A percentile compares a stretch with the other conserved stretches of the same genome.
These are phyloP conservation scores for Empidonax alnorum DNA, from an alignment of 2,113 vertebrate genomes.

Conservation along the genomic window DNA sequence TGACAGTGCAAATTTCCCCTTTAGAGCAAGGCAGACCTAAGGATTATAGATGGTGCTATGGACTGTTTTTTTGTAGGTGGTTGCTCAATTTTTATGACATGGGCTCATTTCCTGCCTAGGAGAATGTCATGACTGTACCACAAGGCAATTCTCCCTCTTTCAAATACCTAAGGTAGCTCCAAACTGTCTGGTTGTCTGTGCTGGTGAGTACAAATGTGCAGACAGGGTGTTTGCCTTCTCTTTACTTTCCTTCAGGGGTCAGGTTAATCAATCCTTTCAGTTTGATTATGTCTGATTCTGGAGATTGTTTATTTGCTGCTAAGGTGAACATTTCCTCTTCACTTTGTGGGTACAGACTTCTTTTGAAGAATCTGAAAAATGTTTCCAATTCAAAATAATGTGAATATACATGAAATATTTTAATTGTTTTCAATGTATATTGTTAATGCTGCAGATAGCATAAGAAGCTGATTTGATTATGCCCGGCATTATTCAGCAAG, in stretches of 20 bases:
- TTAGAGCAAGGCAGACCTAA: neutral
- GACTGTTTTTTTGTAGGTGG: neutral
- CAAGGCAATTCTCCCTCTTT: neutral
- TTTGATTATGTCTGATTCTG: neutral
- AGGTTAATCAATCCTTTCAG: neutral
- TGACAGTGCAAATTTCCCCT: neutral
- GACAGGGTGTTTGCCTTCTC: neutral
- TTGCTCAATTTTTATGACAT: neutral
- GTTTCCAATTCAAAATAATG: neutral
- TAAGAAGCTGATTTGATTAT: slow-evolving; percentile 57
- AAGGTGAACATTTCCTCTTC: neutral
- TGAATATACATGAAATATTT: neutral
- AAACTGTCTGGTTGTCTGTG: neutral
- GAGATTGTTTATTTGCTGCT: neutral
- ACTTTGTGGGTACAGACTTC: neutral
- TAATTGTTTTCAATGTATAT: neutral
- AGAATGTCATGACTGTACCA: neutral
- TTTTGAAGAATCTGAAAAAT: neutral
- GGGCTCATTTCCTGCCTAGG: neutral
- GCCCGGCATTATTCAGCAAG: slow-evolving; percentile 40
- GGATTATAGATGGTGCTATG: neutral
- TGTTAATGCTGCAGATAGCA: slow-evolving; percentile 17
- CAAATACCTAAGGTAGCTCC: neutral
- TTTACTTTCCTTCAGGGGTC: neutral
- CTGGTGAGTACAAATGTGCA: neutral